Evolutionary conservation across 2,113 vertebrate genomes (phyloP), one percentile per base, ranked within the genome.

Genomic region (Arenaria interpres): DNA sequence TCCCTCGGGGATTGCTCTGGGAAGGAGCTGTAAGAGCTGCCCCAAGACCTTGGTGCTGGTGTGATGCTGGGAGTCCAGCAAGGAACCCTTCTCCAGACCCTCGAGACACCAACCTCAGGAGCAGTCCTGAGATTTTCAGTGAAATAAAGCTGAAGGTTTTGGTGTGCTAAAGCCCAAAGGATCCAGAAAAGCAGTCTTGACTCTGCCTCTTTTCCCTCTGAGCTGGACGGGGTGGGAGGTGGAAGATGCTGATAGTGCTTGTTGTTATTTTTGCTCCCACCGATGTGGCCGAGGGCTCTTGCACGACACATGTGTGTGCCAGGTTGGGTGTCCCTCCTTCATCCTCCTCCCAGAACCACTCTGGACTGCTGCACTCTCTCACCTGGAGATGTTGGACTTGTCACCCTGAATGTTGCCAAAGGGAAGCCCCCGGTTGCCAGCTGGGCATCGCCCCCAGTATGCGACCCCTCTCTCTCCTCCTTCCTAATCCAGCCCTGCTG

Each of bases 201-300:
- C 62, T 50, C 72, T 62, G 32, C 5, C 45, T 30, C 50, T 69
- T 41, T 27, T 51, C 25, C 67, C 9, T 48, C 48, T 2, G 28
- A 69, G 19, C 48, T 18, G 75, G 39, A 15, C 32, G 5, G 24
- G 24, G 13, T 23, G 14, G 22, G 27, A 37, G 19, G 53, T 33
- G 25, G 50, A 54, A 72, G 71, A 18, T 50, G 32, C 24, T 19
- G 33, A 13, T 8, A 22, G 6, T 20, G 41, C 53, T 89, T 3
- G 0, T 25, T 6, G 25, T 8, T 46, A 15, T 11, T 86, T 80
- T 68, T 51, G 37, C 41, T 73, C 33, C n/a, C n/a, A n/a, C 20
- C 0, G 1, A 8, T 0, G 1, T 23, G 69, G 32, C 59, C 2
- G 0, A 35, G 24, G 43, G 68, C 10, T 45, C 11, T n/a, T 20